These are phyloP conservation scores for Spicauda simplicius DNA, from an alignment of 2,888 invertebrate genomes.

Conservation along the genomic window DNA sequence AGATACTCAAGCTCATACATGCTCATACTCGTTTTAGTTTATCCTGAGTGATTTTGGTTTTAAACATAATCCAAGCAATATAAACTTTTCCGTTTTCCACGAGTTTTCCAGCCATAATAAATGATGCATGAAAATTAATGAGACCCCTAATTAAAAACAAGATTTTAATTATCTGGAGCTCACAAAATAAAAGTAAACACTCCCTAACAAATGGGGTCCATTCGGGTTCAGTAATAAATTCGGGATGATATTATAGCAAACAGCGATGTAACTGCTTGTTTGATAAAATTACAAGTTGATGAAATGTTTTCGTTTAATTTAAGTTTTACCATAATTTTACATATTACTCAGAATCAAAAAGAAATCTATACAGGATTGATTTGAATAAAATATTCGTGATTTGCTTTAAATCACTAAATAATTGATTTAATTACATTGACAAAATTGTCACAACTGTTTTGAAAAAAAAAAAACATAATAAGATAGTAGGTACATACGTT, in stretches of 20 bases:
- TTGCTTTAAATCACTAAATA: no score
- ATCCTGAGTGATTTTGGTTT: constrained; percentile 13
- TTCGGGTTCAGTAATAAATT: constrained; percentile 36
- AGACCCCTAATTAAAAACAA: constrained; percentile 38
- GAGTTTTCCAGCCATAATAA: constrained; percentile 9
- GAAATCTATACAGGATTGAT: no score
- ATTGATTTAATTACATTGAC: no score
- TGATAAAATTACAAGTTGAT: constrained; percentile 53
- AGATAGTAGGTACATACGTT: no score
- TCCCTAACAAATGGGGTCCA: constrained; percentile 37
- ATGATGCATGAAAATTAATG: constrained; percentile 30
- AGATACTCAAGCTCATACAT: neutral
- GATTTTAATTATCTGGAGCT: constrained; percentile 41
- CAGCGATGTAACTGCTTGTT: constrained; percentile 45
- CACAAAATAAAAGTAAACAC: constrained; percentile 41
- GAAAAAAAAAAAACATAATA: no score
- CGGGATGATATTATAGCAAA: constrained; percentile 45
- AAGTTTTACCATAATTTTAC: constrained; percentile 43
- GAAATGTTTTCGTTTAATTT: constrained; percentile 56
- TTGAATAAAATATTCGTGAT: no score
- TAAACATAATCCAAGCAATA: constrained; percentile 15
- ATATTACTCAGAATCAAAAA: neutral
- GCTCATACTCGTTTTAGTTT: constrained; percentile 9
- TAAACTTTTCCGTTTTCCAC: constrained; percentile 13
- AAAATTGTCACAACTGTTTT: no score